phyloP scores from a whole-genome alignment of 1,140 invertebrate genomes.

The Gryon sp. region DNA sequence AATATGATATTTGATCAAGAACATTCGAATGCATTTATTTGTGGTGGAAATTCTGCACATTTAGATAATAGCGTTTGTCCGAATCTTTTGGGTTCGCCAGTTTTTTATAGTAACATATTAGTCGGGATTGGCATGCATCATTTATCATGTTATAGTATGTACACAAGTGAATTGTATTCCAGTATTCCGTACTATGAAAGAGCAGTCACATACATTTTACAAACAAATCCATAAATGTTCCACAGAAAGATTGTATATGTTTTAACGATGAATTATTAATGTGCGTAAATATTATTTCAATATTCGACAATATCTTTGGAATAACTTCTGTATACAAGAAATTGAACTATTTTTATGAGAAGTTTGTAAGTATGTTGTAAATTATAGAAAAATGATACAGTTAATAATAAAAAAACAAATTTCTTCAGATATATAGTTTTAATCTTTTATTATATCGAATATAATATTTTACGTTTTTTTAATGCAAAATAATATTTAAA shows the following conservation, averaged over 20 bases:
- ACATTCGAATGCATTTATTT: neutral
- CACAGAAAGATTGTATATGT: neutral
- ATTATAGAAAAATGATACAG: too few relatives aligned
- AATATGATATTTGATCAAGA: neutral
- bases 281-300: too few relatives aligned
- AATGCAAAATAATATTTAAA: too few relatives aligned
- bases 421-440: too few relatives aligned
- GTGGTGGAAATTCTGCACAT: neutral
- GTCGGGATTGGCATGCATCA: neutral
- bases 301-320: too few relatives aligned
- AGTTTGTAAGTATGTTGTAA: too few relatives aligned
- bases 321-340: too few relatives aligned
- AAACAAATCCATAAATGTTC: neutral
- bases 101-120: neutral
- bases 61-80: neutral
- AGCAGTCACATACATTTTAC: neutral
- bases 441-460: too few relatives aligned
- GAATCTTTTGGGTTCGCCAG: conserved; percentile 1
- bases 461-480: too few relatives aligned
- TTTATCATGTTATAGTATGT: neutral
- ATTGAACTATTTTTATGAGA: too few relatives aligned
- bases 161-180: neutral
- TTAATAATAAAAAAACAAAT: too few relatives aligned
- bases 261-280: neutral
- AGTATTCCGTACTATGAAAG: neutral